Evolutionary conservation across 2,797 vertebrate species (phyloP).

Genomic region (Tapera naevia): DNA sequence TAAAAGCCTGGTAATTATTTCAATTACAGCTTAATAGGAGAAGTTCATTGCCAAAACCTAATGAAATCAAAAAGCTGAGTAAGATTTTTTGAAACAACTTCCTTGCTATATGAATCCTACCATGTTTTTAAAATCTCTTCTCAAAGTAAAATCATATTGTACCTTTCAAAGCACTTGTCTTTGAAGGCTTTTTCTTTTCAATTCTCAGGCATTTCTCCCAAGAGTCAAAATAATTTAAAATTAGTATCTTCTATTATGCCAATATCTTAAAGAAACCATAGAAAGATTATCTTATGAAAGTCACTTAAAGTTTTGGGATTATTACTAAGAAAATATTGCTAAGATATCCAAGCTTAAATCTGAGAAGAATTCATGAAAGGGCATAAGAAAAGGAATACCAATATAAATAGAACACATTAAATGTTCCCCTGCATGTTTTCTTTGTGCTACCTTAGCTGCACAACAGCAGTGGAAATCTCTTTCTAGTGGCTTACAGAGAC

Average conservation of each 20-base stretch:
- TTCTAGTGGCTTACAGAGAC: neutral
- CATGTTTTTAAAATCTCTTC: neutral
- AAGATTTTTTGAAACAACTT: neutral
- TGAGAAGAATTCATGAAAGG: neutral
- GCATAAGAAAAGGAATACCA: neutral
- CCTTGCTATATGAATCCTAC: neutral
- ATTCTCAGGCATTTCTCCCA: neutral
- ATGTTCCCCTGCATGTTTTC: neutral
- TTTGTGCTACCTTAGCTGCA: neutral
- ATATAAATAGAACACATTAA: neutral
- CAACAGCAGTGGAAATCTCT: neutral
- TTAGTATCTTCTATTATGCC: neutral
- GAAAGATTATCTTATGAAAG: neutral
- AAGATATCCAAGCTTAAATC: neutral
- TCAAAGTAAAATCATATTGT: neutral
- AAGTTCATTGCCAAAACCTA: neutral
- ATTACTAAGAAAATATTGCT: neutral
- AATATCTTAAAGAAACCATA: neutral
- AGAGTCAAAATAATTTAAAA: neutral
- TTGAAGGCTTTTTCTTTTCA: neutral
- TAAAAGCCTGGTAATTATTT: neutral
- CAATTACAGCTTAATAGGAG: neutral
- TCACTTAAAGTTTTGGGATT: neutral
- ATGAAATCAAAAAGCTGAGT: neutral
- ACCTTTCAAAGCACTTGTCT: neutral